These are phyloP conservation scores for Anguilla japonica DNA, from an alignment of 2,113 vertebrate species.

Conservation along the genomic window DNA sequence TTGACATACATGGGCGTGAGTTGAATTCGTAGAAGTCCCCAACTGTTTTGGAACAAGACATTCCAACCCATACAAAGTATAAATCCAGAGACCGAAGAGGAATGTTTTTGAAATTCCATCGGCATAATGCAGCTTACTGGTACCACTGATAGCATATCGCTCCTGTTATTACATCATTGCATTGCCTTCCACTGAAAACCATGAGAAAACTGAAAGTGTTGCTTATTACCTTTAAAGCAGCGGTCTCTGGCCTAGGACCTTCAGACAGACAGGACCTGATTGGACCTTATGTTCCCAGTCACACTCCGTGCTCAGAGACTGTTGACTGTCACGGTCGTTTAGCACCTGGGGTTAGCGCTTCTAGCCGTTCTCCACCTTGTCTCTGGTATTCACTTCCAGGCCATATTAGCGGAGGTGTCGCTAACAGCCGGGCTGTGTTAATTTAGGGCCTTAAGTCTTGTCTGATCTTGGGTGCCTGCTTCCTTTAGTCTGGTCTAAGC, in stretches of 20 bases:
- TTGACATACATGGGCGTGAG: neutral
- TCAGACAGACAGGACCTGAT: neutral
- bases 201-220: neutral
- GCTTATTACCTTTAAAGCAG: neutral
- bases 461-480: neutral
- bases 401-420: neutral
- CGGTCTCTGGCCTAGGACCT: neutral
- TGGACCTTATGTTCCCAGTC: neutral
- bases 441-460: neutral
- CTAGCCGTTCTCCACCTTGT: neutral
- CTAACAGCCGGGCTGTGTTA: neutral
- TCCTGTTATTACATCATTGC: neutral
- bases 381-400: neutral
- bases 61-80: neutral
- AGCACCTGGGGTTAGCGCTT: neutral
- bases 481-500: neutral
- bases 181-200: neutral
- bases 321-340: neutral
- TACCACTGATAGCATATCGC: neutral
- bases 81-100: neutral
- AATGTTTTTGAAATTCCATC: neutral
- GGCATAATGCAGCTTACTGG: neutral
- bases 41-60: neutral
- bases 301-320: neutral
- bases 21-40: neutral